Conservation (phyloP, 2,113 vertebrate species). For the Malurus alboscapulatus region DNA sequence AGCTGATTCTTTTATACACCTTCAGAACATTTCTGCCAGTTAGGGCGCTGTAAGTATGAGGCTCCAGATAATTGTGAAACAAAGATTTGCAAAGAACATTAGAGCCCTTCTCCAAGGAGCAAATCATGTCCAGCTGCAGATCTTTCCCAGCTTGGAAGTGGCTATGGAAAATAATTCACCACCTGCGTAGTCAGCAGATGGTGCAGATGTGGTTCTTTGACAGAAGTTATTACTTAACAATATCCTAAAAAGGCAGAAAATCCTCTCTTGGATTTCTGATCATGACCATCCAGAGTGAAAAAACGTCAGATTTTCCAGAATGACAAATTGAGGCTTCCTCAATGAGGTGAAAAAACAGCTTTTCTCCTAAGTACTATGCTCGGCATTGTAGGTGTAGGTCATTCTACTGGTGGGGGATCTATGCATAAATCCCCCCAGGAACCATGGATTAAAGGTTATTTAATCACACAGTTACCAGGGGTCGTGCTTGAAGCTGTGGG, state of each 20-base stretch:
- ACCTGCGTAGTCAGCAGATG: neutral
- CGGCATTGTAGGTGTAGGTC: accelerated
- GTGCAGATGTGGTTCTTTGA: neutral
- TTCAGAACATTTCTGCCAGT: neutral
- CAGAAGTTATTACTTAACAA: neutral
- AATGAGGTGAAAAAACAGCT: neutral
- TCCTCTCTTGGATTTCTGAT: neutral
- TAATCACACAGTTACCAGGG: neutral
- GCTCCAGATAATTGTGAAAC: neutral
- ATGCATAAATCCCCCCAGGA: too few species aligned
- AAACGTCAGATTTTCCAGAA: neutral
- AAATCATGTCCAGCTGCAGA: neutral
- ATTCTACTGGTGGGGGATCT: accelerated
- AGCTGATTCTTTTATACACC: neutral
- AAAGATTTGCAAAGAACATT: neutral
- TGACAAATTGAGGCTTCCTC: neutral
- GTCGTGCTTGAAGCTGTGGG: neutral
- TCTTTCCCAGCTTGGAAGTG: neutral
- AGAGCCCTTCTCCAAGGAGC: neutral
- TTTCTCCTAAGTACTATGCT: neutral
- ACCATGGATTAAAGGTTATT: neutral
- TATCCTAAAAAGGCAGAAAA: neutral
- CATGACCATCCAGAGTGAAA: accelerated
- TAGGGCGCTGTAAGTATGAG: neutral
- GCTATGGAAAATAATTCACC: neutral